Base-by-base conservation (phyloP, 2,113 vertebrate species). In the Myiagra hebetior region DNA sequence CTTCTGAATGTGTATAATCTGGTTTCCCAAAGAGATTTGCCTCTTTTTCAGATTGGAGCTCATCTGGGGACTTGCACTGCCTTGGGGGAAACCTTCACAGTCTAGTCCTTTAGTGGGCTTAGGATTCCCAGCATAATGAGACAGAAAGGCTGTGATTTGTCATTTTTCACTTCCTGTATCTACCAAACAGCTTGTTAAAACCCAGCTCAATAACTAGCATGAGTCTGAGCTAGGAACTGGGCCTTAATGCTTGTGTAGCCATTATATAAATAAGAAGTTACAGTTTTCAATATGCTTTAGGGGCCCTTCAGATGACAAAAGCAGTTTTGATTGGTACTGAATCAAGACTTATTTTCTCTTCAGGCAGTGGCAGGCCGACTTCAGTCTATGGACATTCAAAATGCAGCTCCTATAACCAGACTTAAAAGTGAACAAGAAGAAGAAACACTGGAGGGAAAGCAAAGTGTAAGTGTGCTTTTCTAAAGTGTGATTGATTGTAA, bases 351-450 rank as follows among this genome's bases (percentile, higher is more conserved):
- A 30, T 89, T 96, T 65, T 97, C 91, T 96, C 56, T 98, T 75
- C 94, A 99, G 99, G 96, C 91, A 44, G 98, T 99, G 41, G 87
- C 98, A 86, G 92, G 95, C 9, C 98, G 90, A n/a, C 98, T 99
- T 93, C 98, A 98, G 24, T 98, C 95, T 92, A 98, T 99, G 98
- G 98, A 98, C n/a, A 56, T 99, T 89, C 98, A 55, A 87, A 97
- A 78, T 78, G 98, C 98, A 67, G 97, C 98, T 53, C 60, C 99
- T 94, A 91, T 99, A 67, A 96, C 98, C 72, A 98, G 90, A 75
- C 98, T 99, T 82, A 95, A 98, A 79, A 97, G 97, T 49, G 24
- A 83, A 22, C 95, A 98, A 53, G 98, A 99, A 55, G 98, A 98
- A 92, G 98, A 98, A 88, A 96, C 87, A 0, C 74, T 94, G 24